Evolutionary conservation across 2,113 vertebrate species (phyloP).

Genomic region (Perca schrenkii): DNA sequence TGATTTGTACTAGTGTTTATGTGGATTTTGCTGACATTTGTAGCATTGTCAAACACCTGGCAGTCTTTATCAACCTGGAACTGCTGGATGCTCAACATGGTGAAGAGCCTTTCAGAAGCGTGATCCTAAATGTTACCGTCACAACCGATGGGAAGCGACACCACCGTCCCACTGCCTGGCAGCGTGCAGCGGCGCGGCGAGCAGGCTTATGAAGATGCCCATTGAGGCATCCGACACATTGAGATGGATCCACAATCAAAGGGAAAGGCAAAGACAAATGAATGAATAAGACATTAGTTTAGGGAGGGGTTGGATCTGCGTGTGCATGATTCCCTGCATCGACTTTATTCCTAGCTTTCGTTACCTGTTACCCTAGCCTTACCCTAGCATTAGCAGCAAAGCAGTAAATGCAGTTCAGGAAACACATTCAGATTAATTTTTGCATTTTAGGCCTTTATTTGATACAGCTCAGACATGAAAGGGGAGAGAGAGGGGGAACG

Average conservation of each 20-base stretch:
- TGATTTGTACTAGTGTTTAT: slow-evolving; percentile 39
- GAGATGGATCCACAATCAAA: neutral
- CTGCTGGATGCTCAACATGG: slow-evolving; percentile 10
- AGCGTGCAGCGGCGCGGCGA: neutral
- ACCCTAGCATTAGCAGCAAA: neutral
- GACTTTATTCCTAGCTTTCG: neutral
- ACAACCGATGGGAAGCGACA: neutral
- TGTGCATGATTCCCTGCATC: neutral
- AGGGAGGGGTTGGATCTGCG: too few relatives aligned
- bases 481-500: too few relatives aligned
- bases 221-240: neutral
- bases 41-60: slow-evolving; percentile 14
- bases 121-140: slow-evolving; percentile 24
- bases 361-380: neutral
- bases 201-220: neutral
- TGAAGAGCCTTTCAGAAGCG: slow-evolving; percentile 16
- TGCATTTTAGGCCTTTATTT: too few relatives aligned
- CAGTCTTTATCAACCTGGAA: slow-evolving; percentile 41
- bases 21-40: slow-evolving; percentile 24
- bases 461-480: too few relatives aligned
- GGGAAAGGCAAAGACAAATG: neutral
- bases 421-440: neutral
- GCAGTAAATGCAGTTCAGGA: neutral
- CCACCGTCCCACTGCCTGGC: neutral
- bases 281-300: neutral